Conservation (phyloP, 1,140 invertebrate genomes). For the Lepidurus packardi region DNA sequence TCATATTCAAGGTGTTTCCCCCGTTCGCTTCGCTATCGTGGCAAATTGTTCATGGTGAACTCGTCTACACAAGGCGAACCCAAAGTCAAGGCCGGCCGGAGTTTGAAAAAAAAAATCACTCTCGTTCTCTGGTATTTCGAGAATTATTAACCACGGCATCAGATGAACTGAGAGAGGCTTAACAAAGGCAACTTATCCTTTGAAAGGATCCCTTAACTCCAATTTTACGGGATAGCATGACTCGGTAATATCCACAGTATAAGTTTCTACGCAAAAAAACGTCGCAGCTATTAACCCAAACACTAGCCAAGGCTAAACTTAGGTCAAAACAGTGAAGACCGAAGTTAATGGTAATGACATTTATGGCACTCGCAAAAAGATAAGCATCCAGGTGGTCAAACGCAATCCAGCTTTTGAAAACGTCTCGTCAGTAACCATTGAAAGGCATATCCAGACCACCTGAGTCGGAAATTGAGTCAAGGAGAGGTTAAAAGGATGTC, state of each 20-base stretch:
- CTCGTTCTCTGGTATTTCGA: background rate
- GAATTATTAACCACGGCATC: background rate
- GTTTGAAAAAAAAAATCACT: background rate
- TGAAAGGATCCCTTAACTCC: background rate
- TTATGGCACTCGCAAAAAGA: conserved; percentile 1
- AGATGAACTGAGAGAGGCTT: conserved; percentile 1
- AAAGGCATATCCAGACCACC: background rate
- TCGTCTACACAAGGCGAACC: background rate
- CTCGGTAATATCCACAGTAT: background rate
- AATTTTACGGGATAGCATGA: conserved; percentile 2
- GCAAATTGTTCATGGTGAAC: conserved; percentile 1
- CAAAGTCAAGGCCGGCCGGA: background rate
- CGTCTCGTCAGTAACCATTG: background rate
- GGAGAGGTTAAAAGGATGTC: conserved; percentile 18
- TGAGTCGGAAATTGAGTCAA: conserved; percentile 15
- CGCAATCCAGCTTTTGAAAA: background rate
- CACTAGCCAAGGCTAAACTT: background rate
- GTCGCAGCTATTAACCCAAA: background rate
- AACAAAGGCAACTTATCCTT: conserved; percentile 7
- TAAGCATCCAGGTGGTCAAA: background rate
- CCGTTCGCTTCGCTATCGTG: background rate
- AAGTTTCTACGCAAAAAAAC: background rate
- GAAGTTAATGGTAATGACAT: background rate
- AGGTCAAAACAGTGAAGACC: background rate
- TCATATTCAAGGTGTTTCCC: background rate